Conservation (phyloP, 2,888 invertebrate genomes). For the Orgyia antiqua region DNA sequence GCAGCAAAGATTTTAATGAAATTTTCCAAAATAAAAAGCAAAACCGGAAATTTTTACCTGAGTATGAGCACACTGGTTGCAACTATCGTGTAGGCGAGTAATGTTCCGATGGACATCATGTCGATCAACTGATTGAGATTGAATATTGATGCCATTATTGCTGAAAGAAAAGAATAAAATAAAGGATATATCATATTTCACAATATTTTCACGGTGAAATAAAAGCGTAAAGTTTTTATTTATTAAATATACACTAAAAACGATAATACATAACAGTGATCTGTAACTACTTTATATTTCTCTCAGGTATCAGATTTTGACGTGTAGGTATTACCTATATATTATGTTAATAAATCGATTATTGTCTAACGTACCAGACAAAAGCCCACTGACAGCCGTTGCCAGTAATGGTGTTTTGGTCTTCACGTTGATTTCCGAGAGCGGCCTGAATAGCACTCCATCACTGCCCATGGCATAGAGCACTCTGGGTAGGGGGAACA, state of each 20-base stretch:
- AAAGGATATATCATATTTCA: neutral
- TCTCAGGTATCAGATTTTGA: too few species aligned
- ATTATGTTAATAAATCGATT: too few species aligned
- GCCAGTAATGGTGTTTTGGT: conserved; percentile 90
- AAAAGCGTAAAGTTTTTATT: too few species aligned
- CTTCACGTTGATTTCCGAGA: conserved; percentile 82
- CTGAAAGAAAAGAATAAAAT: conserved; percentile 51
- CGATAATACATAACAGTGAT: too few species aligned
- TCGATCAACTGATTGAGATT: conserved; percentile 94
- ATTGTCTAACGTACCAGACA: too few species aligned
- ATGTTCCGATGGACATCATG: conserved; percentile 97
- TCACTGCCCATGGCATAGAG: conserved; percentile 95
- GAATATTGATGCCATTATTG: conserved; percentile 91
- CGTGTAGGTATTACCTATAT: too few species aligned
- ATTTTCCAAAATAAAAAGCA: too few species aligned
- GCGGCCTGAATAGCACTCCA: conserved; percentile 87
- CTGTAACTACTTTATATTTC: too few species aligned
- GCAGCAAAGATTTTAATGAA: too few species aligned
- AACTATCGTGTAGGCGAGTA: conserved; percentile 94
- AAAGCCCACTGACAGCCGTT: conserved; percentile 85
- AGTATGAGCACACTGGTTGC: conserved; percentile 93
- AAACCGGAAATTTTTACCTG: too few species aligned
- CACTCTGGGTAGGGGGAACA: conserved; percentile 92
- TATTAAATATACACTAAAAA: too few species aligned
- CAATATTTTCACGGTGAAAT: neutral